Conservation (phyloP, 1,140 invertebrate genomes). For the Meloidogyne chitwoodi region DNA sequence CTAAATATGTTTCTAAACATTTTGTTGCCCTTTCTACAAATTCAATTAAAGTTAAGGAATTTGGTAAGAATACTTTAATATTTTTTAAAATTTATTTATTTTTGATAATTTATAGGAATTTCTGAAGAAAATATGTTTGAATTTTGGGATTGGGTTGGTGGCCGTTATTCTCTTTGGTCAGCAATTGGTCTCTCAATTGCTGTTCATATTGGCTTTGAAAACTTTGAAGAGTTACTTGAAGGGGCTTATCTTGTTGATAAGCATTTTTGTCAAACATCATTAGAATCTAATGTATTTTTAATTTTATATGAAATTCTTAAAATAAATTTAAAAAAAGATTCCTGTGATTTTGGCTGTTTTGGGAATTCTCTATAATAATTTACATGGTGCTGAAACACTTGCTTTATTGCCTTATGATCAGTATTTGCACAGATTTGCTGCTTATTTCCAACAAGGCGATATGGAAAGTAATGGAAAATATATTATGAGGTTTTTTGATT, state of each 20-base stretch:
- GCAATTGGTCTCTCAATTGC: constrained; percentile 95
- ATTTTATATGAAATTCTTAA: background rate
- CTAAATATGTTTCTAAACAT: constrained; percentile 82
- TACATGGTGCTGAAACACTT: constrained; percentile 89
- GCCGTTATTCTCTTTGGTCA: constrained; percentile 88
- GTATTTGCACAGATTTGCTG: constrained; percentile 94
- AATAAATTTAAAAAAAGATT: constrained; percentile 67
- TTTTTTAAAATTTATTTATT: constrained; percentile 51
- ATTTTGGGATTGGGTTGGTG: constrained; percentile 99
- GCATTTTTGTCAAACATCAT: constrained; percentile 79
- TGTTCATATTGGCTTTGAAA: constrained; percentile 81
- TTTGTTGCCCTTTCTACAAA: constrained; percentile 98
- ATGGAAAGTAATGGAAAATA: constrained; percentile 99
- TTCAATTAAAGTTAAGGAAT: constrained; percentile 62
- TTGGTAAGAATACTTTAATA: constrained; percentile 24
- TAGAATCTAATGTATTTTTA: constrained; percentile 83
- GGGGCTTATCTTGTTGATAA: constrained; percentile 91
- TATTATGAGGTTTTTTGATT: constrained; percentile 38
- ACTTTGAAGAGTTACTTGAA: constrained; percentile 83
- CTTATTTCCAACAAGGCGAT: constrained; percentile 99
- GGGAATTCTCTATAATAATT: constrained; percentile 93
- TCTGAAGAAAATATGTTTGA: constrained; percentile 96
- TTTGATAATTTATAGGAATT: constrained; percentile 76
- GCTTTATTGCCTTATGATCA: constrained; percentile 94
- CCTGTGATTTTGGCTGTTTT: constrained; percentile 88